Evolutionary conservation across 37 sponge, comb jelly and placozoan genomes (phyloP).

Genomic region (Halichondria panicea): DNA sequence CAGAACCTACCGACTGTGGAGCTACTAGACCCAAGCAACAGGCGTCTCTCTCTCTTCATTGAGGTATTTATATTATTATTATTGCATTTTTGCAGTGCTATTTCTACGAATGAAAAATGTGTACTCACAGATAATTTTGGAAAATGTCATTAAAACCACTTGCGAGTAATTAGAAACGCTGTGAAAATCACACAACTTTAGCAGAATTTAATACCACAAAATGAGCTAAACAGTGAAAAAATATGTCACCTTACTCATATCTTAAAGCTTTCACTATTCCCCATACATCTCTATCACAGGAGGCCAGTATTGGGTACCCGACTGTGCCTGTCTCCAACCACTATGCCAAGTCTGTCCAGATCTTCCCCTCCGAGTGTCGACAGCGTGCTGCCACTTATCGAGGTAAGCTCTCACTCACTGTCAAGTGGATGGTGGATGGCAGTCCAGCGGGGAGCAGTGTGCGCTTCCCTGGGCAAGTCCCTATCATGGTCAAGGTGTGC

Average conservation of each 20-base stretch:
- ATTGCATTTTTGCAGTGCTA: background rate
- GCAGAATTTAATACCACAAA: too few relatives aligned
- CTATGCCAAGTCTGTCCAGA: constrained; percentile 49
- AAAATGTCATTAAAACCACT: too few relatives aligned
- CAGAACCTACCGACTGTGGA: constrained; percentile 63
- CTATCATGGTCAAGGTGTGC: constrained; percentile 91
- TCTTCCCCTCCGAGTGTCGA: constrained; percentile 75
- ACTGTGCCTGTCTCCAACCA: constrained; percentile 63
- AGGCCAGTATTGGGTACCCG: constrained; percentile 71
- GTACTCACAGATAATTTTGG: too few relatives aligned
- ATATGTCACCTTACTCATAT: too few relatives aligned
- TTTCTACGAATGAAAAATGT: background rate
- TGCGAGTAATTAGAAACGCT: too few relatives aligned
- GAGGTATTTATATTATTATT: constrained; percentile 20
- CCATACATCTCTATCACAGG: too few relatives aligned
- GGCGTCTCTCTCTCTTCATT: constrained; percentile 47
- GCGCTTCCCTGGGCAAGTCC: constrained; percentile 62
- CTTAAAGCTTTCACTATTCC: too few relatives aligned
- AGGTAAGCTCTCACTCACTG: constrained; percentile 61
- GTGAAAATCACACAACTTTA: too few relatives aligned
- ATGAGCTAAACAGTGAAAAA: too few relatives aligned
- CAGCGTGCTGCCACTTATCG: constrained; percentile 64
- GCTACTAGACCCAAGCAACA: constrained; percentile 51
- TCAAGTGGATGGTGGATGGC: constrained; percentile 65
- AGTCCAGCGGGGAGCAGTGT: constrained; percentile 12